Evolutionary conservation across 2,888 invertebrate species (phyloP), one percentile per base, ranked within the genome.

Genomic region (Rhagium mordax): DNA sequence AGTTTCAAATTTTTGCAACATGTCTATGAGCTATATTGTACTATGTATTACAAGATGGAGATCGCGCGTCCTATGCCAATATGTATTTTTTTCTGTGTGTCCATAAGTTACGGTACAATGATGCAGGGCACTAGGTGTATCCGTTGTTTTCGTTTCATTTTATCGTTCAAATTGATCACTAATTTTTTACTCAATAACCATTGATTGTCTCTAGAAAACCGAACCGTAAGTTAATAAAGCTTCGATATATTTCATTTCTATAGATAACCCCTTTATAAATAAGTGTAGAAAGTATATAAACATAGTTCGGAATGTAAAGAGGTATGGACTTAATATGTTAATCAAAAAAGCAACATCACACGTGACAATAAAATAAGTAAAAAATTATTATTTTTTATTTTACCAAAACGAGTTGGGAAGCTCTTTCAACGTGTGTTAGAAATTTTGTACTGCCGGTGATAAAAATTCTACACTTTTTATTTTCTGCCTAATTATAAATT

Each of bases 391-490:
- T 47, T n/a, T n/a, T n/a, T n/a, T 15, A 57, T 5, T 59, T 41
- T 20, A 61, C n/a, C 47, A 51, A 49, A 68, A 51, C 48, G 62
- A 61, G 53, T 72, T 59, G 55, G 72, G 70, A 74, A 75, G 77
- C 71, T 69, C 74, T 65, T 51, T 64, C 59, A 21, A 69, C 55
- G 29, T 71, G 29, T 71, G 33, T 24, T 57, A 41, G 47, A 29
- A 78, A 76, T 73, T 78, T 78, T 75, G 75, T 76, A 76, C 76
- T 75, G 73, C 21, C 59, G 71, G 78, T 76, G 75, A 78, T 47
- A 76, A 49, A 73, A 69, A 33, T 59, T 59, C 60, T 64, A 51
- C 48, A 20, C 10, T 51, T 51, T 51, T 51, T 21, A 4, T 48
- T 21, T 48, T n/a, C 13, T 27, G 59, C 13, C 59, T 33, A 62